Conservation (phyloP, 2,113 vertebrate species). For the Ictalurus furcatus region DNA sequence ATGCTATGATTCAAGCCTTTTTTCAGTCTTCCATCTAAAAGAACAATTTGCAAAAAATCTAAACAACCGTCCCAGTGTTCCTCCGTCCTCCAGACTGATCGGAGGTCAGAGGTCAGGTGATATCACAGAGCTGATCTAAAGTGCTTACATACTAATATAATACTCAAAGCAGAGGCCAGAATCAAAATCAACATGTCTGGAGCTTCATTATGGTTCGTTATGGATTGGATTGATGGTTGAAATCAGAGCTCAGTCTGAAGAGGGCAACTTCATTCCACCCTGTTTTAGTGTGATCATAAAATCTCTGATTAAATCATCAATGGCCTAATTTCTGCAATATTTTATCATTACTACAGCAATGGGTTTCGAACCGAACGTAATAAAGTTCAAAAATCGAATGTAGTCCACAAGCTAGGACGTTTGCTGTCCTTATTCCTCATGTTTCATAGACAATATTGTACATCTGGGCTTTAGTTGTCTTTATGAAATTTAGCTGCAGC, state of each 20-base stretch:
- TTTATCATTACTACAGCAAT: not conserved
- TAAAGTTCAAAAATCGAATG: not conserved
- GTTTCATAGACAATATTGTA: not conserved
- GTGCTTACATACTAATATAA: not conserved
- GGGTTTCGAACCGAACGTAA: not conserved
- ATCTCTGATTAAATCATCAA: constrained; percentile 8
- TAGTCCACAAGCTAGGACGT: not conserved
- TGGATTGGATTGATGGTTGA: not conserved
- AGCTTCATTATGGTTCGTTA: not conserved
- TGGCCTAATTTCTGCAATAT: not conserved
- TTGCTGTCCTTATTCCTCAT: not conserved
- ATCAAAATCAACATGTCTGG: not conserved
- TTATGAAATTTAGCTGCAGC: not conserved
- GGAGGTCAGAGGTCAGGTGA: not conserved
- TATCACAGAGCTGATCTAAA: not conserved
- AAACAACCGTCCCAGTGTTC: not conserved
- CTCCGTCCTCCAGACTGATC: not conserved
- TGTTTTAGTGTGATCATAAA: constrained; percentile 1
- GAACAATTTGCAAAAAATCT: not conserved
- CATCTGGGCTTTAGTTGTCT: not conserved
- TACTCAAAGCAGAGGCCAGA: not conserved
- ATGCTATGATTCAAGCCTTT: not conserved
- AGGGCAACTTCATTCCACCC: not conserved
- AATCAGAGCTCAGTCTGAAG: not conserved
- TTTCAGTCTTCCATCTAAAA: not conserved